Conservation (phyloP, 2,888 invertebrate species). For the Leucoma salicis region DNA sequence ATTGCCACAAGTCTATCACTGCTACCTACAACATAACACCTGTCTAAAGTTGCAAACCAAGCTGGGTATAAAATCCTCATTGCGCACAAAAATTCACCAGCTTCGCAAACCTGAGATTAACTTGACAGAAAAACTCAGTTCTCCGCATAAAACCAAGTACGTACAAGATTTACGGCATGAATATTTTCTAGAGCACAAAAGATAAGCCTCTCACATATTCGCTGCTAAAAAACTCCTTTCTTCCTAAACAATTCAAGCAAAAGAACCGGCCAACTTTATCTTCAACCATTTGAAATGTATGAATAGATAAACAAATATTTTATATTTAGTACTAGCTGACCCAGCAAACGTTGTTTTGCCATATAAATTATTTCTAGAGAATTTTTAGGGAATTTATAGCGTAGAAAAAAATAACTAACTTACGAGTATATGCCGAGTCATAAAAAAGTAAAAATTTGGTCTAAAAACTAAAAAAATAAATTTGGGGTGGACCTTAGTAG, state of each 20-base stretch:
- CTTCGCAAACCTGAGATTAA: constrained; percentile 23
- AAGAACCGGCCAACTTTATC: constrained; percentile 25
- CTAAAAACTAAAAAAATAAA: too few relatives aligned
- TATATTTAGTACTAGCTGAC: too few relatives aligned
- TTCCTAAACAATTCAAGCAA: constrained; percentile 26
- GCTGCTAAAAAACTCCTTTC: constrained; percentile 21
- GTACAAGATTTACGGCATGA: constrained; percentile 31
- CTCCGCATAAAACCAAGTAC: constrained; percentile 16
- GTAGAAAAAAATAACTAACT: too few relatives aligned
- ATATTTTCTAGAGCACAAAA: constrained; percentile 31
- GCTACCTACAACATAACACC: too few relatives aligned
- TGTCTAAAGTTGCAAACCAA: too few relatives aligned
- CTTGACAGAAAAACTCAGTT: constrained; percentile 19
- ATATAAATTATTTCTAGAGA: too few relatives aligned
- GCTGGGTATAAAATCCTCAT: background rate
- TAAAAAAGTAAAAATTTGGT: too few relatives aligned
- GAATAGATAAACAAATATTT: constrained; percentile 5
- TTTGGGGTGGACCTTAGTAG: too few relatives aligned
- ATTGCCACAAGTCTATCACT: too few relatives aligned
- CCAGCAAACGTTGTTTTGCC: too few relatives aligned
- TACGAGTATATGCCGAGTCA: too few relatives aligned
- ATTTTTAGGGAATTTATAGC: too few relatives aligned
- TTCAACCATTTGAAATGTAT: constrained; percentile 14
- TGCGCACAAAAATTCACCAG: constrained; percentile 1
- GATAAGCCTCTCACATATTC: constrained; percentile 31